Evolutionary conservation across 2,113 vertebrate species (phyloP), one percentile per base, ranked within the genome.

Genomic region (Scophthalmus maximus): DNA sequence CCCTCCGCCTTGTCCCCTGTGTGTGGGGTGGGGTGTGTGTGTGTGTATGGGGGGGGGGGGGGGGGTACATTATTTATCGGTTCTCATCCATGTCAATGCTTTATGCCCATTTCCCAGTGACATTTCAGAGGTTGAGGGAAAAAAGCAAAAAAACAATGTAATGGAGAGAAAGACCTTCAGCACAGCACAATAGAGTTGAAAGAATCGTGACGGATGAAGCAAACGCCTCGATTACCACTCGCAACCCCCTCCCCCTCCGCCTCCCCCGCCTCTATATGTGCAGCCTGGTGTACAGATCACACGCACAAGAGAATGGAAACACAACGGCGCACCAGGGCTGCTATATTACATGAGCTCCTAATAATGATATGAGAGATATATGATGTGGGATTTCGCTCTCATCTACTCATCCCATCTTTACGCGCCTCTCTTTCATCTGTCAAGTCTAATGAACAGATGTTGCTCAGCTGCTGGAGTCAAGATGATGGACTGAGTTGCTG

Each of bases 371-470:
- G 59, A 40, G 22, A 73, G 62, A 83, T 52, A 80, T 82, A 80
- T 84, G 71, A 70, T 65, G 58, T 78, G 59, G 75, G 61, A 73
- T 50, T n/a, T 58, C 25, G 40, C 34, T 53, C 40, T 68, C 61
- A 52, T 60, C 44, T 70, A 62, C 29, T 68, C 77, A 52, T 64
- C 66, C 46, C 36, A 62, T 85, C 73, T 88, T 81, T 63, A 29
- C 67, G 38, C 55, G 79, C 55, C 55, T 57, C 82, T 59, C 79
- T 92, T 90, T 93, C 90, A 92, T 94, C 92, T 89, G 89, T 94
- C 88, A 91, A 84, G 81, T 87, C 87, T 92, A 92, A 93, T 93
- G 93, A 94, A 90, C 94, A 94, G 94, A 93, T 94, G 93, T 93
- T 93, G 89, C 88, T 85, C 87, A 76, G 91, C 87, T 92, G 90